Conservation (phyloP, 2,113 vertebrate species). For the Polyodon spathula region DNA sequence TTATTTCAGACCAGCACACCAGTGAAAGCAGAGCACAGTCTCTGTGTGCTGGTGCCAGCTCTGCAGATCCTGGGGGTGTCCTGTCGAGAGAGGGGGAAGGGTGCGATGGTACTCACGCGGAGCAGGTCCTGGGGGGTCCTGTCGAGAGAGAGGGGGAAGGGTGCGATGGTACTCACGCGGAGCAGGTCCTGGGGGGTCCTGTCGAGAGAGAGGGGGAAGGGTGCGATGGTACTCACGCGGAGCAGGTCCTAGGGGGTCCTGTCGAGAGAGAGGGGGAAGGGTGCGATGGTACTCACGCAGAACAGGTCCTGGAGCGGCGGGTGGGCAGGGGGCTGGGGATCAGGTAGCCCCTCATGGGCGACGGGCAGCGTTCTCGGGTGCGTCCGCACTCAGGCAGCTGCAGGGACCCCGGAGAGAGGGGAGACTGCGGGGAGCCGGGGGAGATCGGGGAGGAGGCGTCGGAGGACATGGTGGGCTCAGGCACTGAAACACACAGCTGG, state of each 20-base stretch:
- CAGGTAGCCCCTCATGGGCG: constrained; percentile 74
- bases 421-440: constrained; percentile 33
- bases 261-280: no score
- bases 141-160: not conserved
- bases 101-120: no score
- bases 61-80: not conserved
- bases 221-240: no score
- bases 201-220: not conserved
- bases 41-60: no score
- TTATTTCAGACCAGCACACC: no score
- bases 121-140: no score
- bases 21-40: no score
- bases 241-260: no score
- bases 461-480: constrained; percentile 63
- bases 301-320: constrained; percentile 80
- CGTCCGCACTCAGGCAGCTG: constrained; percentile 48
- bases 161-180: no score
- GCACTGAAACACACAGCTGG: not conserved
- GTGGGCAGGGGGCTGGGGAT: constrained; percentile 90
- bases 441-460: constrained; percentile 44
- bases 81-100: not conserved
- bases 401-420: constrained; percentile 43
- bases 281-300: constrained; percentile 72
- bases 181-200: no score
- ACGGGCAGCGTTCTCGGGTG: constrained; percentile 68